Evolutionary conservation across 2,113 vertebrate genomes (phyloP).

Genomic region (Conger conger): DNA sequence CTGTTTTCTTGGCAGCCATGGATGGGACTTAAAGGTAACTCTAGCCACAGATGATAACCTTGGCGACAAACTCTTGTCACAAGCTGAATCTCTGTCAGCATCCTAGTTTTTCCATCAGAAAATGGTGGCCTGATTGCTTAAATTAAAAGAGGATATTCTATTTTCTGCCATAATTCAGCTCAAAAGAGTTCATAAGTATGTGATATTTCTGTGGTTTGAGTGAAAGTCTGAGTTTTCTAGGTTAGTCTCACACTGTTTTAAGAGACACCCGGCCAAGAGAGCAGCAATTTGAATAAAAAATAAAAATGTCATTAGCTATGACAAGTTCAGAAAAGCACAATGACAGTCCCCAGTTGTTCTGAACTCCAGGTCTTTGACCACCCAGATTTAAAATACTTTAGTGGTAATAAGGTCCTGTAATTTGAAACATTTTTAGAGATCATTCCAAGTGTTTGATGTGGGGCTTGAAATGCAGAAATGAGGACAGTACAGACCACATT

Average conservation of each 20-base stretch:
- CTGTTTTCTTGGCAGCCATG: background rate
- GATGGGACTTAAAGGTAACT: constrained; percentile 29
- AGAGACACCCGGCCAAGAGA: too few relatives aligned
- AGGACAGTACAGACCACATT: background rate
- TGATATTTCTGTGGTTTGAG: background rate
- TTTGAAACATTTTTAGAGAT: too few relatives aligned
- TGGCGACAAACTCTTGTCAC: constrained; percentile 80
- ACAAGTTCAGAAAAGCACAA: too few relatives aligned
- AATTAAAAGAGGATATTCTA: constrained; percentile 5
- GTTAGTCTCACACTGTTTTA: too few relatives aligned
- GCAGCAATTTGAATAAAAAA: too few relatives aligned
- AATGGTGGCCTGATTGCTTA: constrained; percentile 80
- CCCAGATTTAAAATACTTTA: too few relatives aligned
- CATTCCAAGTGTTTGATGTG: too few relatives aligned
- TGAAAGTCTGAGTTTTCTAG: too few relatives aligned
- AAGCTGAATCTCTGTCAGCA: constrained; percentile 75
- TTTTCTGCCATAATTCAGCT: background rate
- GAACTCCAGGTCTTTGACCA: too few relatives aligned
- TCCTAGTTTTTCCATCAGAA: constrained; percentile 83
- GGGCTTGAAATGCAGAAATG: background rate
- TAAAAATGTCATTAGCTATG: too few relatives aligned
- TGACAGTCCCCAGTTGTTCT: too few relatives aligned
- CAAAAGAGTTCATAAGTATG: background rate
- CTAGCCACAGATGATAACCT: constrained; percentile 83
- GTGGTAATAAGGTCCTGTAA: too few relatives aligned